Conservation (phyloP, 2,797 vertebrate species). For the Odontamblyopus lacepedii region DNA sequence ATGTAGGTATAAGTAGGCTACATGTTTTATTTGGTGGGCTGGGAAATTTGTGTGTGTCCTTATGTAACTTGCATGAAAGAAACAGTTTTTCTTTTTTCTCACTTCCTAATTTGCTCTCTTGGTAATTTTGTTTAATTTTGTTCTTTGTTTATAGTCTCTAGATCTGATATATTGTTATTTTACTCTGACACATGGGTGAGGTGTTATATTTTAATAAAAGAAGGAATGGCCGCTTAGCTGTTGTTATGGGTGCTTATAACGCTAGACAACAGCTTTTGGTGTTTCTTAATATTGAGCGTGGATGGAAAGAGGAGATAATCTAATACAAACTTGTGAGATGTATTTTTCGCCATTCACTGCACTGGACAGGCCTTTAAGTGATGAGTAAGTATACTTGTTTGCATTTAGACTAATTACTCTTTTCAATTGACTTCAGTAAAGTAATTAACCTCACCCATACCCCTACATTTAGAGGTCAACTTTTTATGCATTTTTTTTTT, state of each 20-base stretch:
- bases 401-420: conserved; percentile 20
- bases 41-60: background rate
- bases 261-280: background rate
- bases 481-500: conserved; percentile 36
- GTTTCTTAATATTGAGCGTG: background rate
- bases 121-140: background rate
- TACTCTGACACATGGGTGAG: background rate
- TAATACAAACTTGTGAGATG: background rate
- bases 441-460: conserved; percentile 30
- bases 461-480: conserved; percentile 24
- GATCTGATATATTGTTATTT: background rate
- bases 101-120: background rate
- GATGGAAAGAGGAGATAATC: background rate
- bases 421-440: conserved; percentile 14
- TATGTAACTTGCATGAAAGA: background rate
- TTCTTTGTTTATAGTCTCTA: background rate
- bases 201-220: background rate
- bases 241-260: background rate
- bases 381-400: conserved; percentile 18
- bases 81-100: background rate
- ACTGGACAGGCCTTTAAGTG: background rate
- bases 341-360: background rate
- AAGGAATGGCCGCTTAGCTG: background rate
- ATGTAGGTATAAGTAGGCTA: background rate
- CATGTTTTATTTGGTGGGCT: background rate